A percentile compares a stretch with the other conserved stretches of the same genome.
Evolutionary conservation across 2,888 invertebrate genomes (phyloP).

Genomic region (Argyresthia goedartella): DNA sequence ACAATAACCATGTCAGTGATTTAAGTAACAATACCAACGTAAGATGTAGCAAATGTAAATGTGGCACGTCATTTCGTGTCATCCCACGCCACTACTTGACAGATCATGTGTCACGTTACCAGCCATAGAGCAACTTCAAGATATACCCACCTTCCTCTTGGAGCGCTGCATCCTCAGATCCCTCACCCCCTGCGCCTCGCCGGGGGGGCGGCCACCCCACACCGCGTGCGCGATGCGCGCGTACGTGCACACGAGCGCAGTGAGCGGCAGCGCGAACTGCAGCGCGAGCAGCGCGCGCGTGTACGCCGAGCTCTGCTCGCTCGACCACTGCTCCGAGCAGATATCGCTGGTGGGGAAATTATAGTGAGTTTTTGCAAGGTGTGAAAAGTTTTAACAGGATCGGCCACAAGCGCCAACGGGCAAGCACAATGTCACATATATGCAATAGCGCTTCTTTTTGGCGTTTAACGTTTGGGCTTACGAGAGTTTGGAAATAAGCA

Average conservation of each 20-base stretch:
- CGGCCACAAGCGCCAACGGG: too few species aligned
- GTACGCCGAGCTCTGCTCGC: slow-evolving; percentile 78
- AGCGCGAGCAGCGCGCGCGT: slow-evolving; percentile 82
- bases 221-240: slow-evolving; percentile 87
- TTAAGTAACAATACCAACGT: too few species aligned
- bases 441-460: not conserved
- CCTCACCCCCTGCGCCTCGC: slow-evolving; percentile 86
- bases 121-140: too few species aligned
- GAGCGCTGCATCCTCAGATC: slow-evolving; percentile 88
- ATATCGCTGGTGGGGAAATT: slow-evolving; percentile 66
- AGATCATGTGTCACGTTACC: too few species aligned
- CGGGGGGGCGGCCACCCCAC: slow-evolving; percentile 88
- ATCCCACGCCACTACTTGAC: too few species aligned
- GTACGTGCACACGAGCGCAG: slow-evolving; percentile 87
- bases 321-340: slow-evolving; percentile 80
- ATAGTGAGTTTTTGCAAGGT: not conserved
- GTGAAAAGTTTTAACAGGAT: not conserved
- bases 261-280: slow-evolving; percentile 87
- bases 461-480: not conserved
- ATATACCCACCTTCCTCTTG: slow-evolving; percentile 78
- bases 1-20: too few species aligned
- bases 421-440: not conserved
- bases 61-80: too few species aligned
- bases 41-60: too few species aligned
- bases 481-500: too few species aligned